These are phyloP conservation scores for Ramphastos sulfuratus DNA, from an alignment of 2,113 vertebrate species.

Conservation along the genomic window DNA sequence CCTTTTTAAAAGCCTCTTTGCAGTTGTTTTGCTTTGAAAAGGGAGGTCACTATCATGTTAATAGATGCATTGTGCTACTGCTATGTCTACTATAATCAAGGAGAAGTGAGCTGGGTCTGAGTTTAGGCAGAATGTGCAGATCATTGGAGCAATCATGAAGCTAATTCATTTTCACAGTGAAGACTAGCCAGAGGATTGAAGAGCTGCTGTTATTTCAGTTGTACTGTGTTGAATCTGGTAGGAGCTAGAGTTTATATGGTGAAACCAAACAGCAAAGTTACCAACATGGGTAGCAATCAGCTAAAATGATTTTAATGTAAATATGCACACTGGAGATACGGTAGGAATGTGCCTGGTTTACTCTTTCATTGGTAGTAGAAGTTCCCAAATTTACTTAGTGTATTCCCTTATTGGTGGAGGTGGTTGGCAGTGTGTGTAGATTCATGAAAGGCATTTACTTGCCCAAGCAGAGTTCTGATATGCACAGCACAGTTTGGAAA, in stretches of 20 bases:
- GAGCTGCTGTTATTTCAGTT: conserved; percentile 20
- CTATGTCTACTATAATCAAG: background rate
- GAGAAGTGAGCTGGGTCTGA: background rate
- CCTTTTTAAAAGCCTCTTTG: conserved; percentile 47
- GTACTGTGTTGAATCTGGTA: background rate
- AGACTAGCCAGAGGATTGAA: background rate
- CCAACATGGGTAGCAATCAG: background rate
- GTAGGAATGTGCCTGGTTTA: background rate
- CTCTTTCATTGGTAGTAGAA: background rate
- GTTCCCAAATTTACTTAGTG: background rate
- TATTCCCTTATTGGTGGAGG: background rate
- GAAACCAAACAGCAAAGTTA: background rate
- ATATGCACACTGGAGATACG: background rate
- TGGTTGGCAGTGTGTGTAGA: background rate
- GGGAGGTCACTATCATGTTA: background rate
- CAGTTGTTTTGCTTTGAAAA: conserved; percentile 24
- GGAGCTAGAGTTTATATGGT: background rate
- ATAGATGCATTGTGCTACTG: background rate
- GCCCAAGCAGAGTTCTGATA: background rate
- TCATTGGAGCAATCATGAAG: background rate
- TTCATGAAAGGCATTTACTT: background rate
- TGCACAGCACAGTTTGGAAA: background rate
- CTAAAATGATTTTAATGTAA: background rate
- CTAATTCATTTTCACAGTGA: background rate
- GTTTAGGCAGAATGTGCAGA: background rate